Evolutionary conservation across 2,113 vertebrate species (phyloP), one percentile per base, ranked within the genome.

Genomic region (Triplophysa dalaica): DNA sequence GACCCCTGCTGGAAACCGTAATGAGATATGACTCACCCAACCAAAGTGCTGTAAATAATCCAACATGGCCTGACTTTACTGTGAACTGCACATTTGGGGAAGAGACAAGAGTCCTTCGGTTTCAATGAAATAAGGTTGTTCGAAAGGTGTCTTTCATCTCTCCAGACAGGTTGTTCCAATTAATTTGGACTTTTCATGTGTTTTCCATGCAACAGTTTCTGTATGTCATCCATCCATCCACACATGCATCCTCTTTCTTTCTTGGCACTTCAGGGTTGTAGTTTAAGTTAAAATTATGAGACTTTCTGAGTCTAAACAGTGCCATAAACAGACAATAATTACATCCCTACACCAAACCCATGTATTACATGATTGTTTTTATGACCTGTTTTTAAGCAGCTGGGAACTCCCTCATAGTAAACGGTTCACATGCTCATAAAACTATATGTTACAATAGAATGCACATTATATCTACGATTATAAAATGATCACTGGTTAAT

Each of bases 21-120:
- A 82, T 79, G 43, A 70, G 62, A 56, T 56, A 85, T 79, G 66
- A 82, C 61, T 81, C 83, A 78, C 22, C 65, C 66, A 61, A 78
- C 75, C 61, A 48, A 45, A 69, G 56, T 41, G 66, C 82, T 76
- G 58, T 64, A 80, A 83, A 33, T 70, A 52, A 72, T n/a, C 62
- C 62, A 26, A 43, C 17, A 50, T 73, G 52, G 52, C 68, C 16
- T 26, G 72, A 62, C 73, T 63, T 75, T 17, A 38, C 33, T 38
- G 33, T 38, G 70, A 73, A 62, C 70, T 10, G 38, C 38, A 74
- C 70, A 74, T 65, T 72, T 65, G 16, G 21, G 58, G 76, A 52
- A 60, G 21, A 33, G 64, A 26, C 33, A 17, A 67, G 8, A 29
- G 38, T 60, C 29, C 41, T 61, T n/a, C 10, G 5, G 62, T 69